Evolutionary conservation across 2,888 invertebrate species (phyloP).

Genomic region (Abrostola triplasia): DNA sequence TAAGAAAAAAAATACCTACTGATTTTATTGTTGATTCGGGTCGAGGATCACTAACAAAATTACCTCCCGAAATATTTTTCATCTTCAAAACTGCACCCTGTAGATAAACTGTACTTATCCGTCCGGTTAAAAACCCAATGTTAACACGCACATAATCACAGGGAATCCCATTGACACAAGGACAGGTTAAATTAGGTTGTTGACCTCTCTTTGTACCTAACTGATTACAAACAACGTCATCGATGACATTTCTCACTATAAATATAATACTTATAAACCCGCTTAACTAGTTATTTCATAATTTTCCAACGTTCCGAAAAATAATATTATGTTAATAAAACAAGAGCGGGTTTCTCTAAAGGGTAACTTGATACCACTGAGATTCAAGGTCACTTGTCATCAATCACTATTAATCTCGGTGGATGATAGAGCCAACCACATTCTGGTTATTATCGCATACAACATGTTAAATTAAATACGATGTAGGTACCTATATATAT

Average conservation of each 20-base stretch:
- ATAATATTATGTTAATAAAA: constrained; percentile 1
- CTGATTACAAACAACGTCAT: not conserved
- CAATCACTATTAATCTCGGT: not conserved
- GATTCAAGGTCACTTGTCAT: not conserved
- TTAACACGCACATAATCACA: not conserved
- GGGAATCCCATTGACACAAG: not conserved
- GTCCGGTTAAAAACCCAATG: too few species aligned
- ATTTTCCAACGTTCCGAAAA: not conserved
- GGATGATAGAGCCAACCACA: not conserved
- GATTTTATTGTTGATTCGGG: too few species aligned
- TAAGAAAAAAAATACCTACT: too few species aligned
- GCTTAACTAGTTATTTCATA: not conserved
- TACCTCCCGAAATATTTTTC: too few species aligned
- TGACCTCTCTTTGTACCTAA: not conserved
- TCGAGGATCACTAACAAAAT: too few species aligned
- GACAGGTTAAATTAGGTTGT: not conserved
- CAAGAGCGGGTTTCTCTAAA: not conserved
- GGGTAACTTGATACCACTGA: not conserved
- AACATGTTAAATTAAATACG: too few species aligned
- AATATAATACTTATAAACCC: not conserved
- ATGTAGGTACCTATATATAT: too few species aligned
- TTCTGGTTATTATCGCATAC: not conserved
- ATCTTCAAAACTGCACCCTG: too few species aligned
- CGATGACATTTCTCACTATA: not conserved
- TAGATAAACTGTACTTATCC: too few species aligned